A percentile compares a stretch with the other conserved stretches of the same genome.
phyloP scores from a whole-genome alignment of 2,113 vertebrate genomes.

The Bungarus multicinctus region DNA sequence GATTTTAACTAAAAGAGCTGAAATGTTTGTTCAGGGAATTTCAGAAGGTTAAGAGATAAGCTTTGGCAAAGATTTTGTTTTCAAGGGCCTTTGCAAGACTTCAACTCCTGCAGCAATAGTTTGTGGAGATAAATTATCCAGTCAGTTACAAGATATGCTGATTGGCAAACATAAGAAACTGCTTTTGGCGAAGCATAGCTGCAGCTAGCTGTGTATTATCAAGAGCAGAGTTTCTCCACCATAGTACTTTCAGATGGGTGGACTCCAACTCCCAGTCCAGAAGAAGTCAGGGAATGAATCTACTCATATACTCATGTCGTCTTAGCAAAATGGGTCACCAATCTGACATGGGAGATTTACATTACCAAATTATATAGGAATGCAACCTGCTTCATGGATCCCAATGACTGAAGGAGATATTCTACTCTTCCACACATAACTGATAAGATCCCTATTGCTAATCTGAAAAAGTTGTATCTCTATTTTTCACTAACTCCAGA shows the following conservation, averaged over 20 bases:
- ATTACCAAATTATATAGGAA: not conserved
- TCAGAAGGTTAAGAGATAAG: not conserved
- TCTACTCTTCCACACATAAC: not conserved
- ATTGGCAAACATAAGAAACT: not conserved
- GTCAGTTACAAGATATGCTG: not conserved
- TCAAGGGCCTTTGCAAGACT: not conserved
- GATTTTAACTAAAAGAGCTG: not conserved
- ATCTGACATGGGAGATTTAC: not conserved
- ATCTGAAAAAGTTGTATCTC: not conserved
- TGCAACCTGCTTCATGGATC: not conserved
- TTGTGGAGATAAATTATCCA: not conserved
- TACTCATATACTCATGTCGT: not conserved
- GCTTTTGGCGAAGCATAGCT: not conserved
- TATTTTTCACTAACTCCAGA: not conserved
- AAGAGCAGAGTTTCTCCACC: not conserved
- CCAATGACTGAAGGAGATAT: not conserved
- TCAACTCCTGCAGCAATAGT: not conserved
- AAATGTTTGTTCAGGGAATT: not conserved
- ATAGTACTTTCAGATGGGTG: not conserved
- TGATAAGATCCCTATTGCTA: not conserved
- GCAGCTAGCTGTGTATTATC: not conserved
- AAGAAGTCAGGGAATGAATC: not conserved
- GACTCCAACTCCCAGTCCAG: not conserved
- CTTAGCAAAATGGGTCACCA: not conserved
- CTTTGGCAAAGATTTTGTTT: not conserved